phyloP scores from a whole-genome alignment of 1,140 invertebrate species.

The Homarus americanus region DNA sequence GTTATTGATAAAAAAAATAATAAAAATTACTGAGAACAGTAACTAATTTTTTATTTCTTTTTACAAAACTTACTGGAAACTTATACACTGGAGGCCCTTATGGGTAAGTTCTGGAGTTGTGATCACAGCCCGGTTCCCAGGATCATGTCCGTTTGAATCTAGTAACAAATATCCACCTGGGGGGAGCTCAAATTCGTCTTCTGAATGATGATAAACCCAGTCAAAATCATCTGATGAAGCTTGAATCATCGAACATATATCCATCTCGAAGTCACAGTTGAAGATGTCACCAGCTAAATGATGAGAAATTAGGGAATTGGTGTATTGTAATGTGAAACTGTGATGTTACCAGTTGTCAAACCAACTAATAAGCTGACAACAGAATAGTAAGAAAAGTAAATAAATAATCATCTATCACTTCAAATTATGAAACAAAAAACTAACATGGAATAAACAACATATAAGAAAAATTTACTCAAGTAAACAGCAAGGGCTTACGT shows the following conservation, averaged over 20 bases:
- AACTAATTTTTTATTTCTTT: no score
- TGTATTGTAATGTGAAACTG: neutral
- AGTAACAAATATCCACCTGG: conserved; percentile 34
- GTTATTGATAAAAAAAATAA: neutral
- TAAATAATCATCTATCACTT: neutral
- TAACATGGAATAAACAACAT: neutral
- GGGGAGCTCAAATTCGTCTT: conserved; percentile 43
- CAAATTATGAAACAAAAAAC: neutral
- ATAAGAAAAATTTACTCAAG: neutral
- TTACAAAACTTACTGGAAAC: conserved; percentile 25
- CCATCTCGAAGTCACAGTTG: conserved; percentile 45
- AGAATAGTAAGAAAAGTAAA: neutral
- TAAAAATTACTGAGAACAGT: neutral
- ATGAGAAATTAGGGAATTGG: neutral
- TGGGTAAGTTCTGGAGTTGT: conserved; percentile 17
- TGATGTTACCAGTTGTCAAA: no score
- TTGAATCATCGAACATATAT: conserved; percentile 30
- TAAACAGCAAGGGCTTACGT: neutral
- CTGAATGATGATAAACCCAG: conserved; percentile 31
- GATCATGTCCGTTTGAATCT: neutral
- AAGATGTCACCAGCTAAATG: conserved; percentile 40
- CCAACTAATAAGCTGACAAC: no score
- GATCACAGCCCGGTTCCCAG: conserved; percentile 11
- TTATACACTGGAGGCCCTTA: conserved; percentile 32
- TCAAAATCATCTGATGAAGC: conserved; percentile 24